Conservation (phyloP, 64 coral and sea anemone genomes). For the Anthopleura sola region DNA sequence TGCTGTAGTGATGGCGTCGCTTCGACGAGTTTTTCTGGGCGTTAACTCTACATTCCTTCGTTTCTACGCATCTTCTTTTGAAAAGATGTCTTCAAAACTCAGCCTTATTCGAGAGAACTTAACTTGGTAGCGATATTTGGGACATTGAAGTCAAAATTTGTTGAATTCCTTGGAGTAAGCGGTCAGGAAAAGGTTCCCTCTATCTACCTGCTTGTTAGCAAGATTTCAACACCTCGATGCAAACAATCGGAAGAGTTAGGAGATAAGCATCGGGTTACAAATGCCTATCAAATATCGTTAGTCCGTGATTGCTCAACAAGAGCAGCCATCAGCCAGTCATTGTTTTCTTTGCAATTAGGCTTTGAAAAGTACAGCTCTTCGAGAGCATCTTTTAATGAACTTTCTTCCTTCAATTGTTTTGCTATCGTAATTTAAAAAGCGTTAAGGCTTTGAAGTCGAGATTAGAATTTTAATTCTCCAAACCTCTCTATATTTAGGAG, state of each 20-base stretch:
- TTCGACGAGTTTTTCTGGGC: constrained; percentile 14
- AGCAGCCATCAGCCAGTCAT: constrained; percentile 7
- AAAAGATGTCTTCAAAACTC: background rate
- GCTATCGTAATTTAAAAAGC: constrained; percentile 16
- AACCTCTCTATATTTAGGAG: background rate
- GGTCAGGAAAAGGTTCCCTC: background rate
- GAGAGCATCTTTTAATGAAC: constrained; percentile 17
- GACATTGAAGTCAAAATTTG: background rate
- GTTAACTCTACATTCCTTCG: constrained; percentile 19
- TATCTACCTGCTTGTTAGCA: constrained; percentile 42
- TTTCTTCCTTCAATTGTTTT: background rate
- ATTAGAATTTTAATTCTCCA: background rate
- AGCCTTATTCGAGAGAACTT: background rate
- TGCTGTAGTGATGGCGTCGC: background rate
- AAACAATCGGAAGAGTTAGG: constrained; percentile 15
- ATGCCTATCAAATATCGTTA: constrained; percentile 9
- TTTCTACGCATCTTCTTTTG: background rate
- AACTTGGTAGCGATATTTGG: background rate
- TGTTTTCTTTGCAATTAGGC: constrained; percentile 25
- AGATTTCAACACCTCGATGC: constrained; percentile 15
- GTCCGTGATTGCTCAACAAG: constrained; percentile 9
- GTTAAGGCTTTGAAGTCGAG: background rate
- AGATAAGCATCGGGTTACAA: constrained; percentile 34
- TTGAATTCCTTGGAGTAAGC: background rate
- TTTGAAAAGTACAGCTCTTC: background rate